A percentile compares a stretch with the other conserved stretches of the same genome.
Conservation (phyloP, 2,113 vertebrate species). For the Mungos mungo region DNA sequence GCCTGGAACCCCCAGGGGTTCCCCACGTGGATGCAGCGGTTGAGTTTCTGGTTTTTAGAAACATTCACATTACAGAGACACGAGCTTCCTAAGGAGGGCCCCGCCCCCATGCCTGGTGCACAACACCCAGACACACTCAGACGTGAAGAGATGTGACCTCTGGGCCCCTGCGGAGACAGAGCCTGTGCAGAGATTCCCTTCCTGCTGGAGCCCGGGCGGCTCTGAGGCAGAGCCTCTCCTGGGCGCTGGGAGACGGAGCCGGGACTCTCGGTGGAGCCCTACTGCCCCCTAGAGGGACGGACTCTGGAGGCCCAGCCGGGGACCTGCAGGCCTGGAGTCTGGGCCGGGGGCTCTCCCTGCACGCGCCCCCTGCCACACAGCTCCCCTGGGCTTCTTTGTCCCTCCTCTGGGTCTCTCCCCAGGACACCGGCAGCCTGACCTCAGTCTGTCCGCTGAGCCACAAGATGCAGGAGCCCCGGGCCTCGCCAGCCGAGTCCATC, state of each 20-base stretch:
- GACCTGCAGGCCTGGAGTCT: background rate
- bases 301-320: accelerated
- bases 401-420: too few species aligned
- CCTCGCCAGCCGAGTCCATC: accelerated
- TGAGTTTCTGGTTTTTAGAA: background rate
- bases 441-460: background rate
- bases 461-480: accelerated
- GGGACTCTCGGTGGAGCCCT: background rate
- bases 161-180: background rate
- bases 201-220: accelerated
- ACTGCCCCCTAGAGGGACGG: constrained; percentile 81
- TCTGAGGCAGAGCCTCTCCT: background rate
- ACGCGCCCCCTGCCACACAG: accelerated
- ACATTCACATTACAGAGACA: background rate
- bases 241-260: accelerated
- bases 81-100: background rate
- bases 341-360: accelerated
- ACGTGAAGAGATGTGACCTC: background rate
- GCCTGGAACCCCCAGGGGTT: background rate
- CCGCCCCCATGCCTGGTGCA: background rate
- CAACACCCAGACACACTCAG: background rate
- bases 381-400: background rate
- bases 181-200: background rate
- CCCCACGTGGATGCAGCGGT: background rate
- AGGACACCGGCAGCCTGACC: background rate